Conservation (phyloP, 1,140 invertebrate genomes). For the Lasioglossum baleicum region DNA sequence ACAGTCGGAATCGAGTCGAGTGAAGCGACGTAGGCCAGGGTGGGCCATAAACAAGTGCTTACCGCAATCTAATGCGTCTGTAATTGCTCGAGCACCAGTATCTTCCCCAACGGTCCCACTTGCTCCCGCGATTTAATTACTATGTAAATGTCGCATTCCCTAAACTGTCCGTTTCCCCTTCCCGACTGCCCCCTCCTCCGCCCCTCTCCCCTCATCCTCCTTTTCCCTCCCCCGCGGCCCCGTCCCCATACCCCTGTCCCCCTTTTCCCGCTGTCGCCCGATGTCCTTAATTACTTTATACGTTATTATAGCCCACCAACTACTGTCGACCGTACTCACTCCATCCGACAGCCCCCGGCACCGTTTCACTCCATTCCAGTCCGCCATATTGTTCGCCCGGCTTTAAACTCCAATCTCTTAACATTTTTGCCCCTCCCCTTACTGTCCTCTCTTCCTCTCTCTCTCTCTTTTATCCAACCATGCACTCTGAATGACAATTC, state of each 20-base stretch:
- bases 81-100: conserved; percentile 79
- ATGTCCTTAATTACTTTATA: conserved; percentile 81
- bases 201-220: too few species aligned
- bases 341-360: conserved; percentile 55
- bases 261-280: conserved; percentile 73
- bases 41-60: conserved; percentile 80
- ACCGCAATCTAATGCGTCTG: conserved; percentile 80
- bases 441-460: not conserved
- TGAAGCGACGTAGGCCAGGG: conserved; percentile 49
- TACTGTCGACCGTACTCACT: conserved; percentile 72
- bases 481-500: not conserved
- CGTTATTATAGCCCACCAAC: conserved; percentile 78
- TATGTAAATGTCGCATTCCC: conserved; percentile 80
- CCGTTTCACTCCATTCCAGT: conserved; percentile 69
- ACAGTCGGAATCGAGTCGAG: conserved; percentile 45
- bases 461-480: not conserved
- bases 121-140: conserved; percentile 80
- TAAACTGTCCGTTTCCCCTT: conserved; percentile 73
- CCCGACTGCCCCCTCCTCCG: conserved; percentile 25
- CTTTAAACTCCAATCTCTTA: conserved; percentile 50
- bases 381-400: conserved; percentile 58
- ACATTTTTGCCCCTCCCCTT: not conserved
- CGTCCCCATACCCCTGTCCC: conserved; percentile 38
- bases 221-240: too few species aligned
- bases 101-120: conserved; percentile 77